phyloP scores from a whole-genome alignment of 1,140 invertebrate genomes.

The Heliconius hermathena region DNA sequence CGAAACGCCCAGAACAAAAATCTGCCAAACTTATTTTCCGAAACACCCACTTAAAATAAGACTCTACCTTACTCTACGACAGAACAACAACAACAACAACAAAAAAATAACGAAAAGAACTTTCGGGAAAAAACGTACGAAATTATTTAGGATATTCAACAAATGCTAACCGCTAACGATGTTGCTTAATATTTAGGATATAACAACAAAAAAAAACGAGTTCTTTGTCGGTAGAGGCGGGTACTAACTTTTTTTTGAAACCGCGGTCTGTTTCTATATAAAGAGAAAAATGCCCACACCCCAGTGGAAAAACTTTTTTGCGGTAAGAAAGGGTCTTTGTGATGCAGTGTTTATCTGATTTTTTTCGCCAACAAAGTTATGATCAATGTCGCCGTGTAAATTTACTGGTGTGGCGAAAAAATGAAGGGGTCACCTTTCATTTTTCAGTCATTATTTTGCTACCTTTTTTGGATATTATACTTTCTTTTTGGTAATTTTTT shows the following conservation, averaged over 20 bases:
- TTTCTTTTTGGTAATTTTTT: no score
- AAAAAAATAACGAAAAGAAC: constrained; percentile 54
- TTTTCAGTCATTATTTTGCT: neutral
- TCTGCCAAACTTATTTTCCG: constrained; percentile 49
- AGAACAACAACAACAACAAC: constrained; percentile 30
- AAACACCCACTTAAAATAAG: constrained; percentile 59
- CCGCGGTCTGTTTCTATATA: constrained; percentile 68
- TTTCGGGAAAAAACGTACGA: constrained; percentile 50
- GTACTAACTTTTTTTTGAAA: constrained; percentile 62
- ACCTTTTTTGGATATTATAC: neutral
- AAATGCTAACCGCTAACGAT: constrained; percentile 74
- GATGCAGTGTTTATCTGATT: constrained; percentile 45
- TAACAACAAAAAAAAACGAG: constrained; percentile 65
- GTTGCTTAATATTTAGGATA: constrained; percentile 72
- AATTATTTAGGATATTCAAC: constrained; percentile 75
- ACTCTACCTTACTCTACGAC: constrained; percentile 22
- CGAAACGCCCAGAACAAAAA: constrained; percentile 42
- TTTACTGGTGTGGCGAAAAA: constrained; percentile 17
- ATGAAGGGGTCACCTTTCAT: constrained; percentile 8
- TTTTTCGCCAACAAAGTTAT: constrained; percentile 42
- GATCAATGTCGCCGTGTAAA: constrained; percentile 37
- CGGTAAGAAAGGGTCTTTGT: constrained; percentile 76
- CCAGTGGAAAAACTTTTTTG: constrained; percentile 69
- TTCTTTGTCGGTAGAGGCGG: constrained; percentile 58
- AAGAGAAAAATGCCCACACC: constrained; percentile 64